Conservation (phyloP, 2,797 vertebrate species). For the Poeciliopsis paucimaculata region DNA sequence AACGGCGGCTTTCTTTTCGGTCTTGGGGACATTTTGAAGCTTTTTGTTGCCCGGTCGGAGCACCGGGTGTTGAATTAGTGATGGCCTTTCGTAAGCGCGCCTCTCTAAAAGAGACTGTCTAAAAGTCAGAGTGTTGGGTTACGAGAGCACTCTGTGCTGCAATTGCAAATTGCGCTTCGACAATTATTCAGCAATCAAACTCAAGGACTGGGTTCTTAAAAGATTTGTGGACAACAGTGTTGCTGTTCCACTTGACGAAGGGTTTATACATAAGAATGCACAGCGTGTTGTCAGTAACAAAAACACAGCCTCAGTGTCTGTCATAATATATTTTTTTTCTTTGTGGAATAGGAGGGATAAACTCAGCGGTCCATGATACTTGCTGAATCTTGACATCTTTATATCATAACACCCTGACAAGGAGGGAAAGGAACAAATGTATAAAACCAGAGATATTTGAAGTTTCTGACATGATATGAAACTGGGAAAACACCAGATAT, state of each 20-base stretch:
- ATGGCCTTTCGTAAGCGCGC: slow-evolving; percentile 73
- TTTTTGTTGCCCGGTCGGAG: slow-evolving; percentile 63
- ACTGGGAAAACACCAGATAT: slow-evolving; percentile 2
- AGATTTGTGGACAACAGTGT: slow-evolving; percentile 31
- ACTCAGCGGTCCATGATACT: slow-evolving; percentile 54
- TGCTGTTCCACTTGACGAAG: slow-evolving; percentile 36
- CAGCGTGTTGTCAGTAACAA: slow-evolving; percentile 37
- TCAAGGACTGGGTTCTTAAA: slow-evolving; percentile 29
- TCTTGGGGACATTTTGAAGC: slow-evolving; percentile 23
- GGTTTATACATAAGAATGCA: slow-evolving; percentile 48
- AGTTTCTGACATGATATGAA: slow-evolving; percentile 3
- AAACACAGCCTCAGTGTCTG: slow-evolving; percentile 52
- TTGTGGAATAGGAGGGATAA: slow-evolving; percentile 42
- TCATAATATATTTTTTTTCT: slow-evolving; percentile 40
- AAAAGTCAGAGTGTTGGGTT: slow-evolving; percentile 48
- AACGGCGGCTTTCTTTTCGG: slow-evolving; percentile 44
- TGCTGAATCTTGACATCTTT: slow-evolving; percentile 57
- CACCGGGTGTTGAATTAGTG: slow-evolving; percentile 84
- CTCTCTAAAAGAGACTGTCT: slow-evolving; percentile 46
- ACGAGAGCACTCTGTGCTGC: slow-evolving; percentile 27
- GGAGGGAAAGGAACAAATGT: slow-evolving; percentile 20
- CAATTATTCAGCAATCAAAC: slow-evolving; percentile 51
- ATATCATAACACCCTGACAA: slow-evolving; percentile 44
- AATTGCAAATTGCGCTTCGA: slow-evolving; percentile 51
- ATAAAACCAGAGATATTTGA: slow-evolving; percentile 17